Conservation (phyloP, 2,797 vertebrate genomes). For the Enteromius mattozi region DNA sequence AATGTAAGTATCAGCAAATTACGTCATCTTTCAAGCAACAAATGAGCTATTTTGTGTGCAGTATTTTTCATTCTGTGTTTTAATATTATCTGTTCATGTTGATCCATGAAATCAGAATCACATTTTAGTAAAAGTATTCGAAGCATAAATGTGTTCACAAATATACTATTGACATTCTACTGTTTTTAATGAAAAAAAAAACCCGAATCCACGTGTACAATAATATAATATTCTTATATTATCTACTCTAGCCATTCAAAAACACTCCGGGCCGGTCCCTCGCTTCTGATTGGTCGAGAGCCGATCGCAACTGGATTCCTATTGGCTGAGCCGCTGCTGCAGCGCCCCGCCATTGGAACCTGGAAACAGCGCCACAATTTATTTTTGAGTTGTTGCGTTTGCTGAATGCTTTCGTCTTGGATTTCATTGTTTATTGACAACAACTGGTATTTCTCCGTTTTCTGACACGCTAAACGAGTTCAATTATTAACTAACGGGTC, state of each 20-base stretch:
- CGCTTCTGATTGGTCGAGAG: constrained; percentile 60
- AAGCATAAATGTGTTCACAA: not conserved
- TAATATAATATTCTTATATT: not conserved
- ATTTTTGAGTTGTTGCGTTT: constrained; percentile 30
- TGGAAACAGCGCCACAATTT: constrained; percentile 79
- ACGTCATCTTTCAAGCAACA: not conserved
- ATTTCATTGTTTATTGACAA: constrained; percentile 27
- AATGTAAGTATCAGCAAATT: too few relatives aligned
- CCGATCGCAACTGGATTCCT: constrained; percentile 23
- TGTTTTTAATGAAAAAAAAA: not conserved
- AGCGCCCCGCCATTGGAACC: constrained; percentile 71
- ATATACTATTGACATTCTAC: not conserved
- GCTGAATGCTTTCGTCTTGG: constrained; percentile 31
- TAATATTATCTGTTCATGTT: not conserved
- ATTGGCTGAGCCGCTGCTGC: constrained; percentile 68
- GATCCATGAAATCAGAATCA: not conserved
- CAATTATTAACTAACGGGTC: constrained; percentile 26
- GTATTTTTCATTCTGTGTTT: not conserved
- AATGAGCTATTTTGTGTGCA: not conserved
- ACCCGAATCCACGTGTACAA: constrained; percentile 24
- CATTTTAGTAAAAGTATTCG: not conserved
- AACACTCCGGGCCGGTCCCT: not conserved
- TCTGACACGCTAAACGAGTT: constrained; percentile 12
- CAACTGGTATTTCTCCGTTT: constrained; percentile 23
- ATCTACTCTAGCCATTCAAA: not conserved